Percentiles rank a stretch among this genome's conserved stretches.
Evolutionary conservation across 2,888 invertebrate genomes (phyloP).

Genomic region (Drosophila fulvimacula): DNA sequence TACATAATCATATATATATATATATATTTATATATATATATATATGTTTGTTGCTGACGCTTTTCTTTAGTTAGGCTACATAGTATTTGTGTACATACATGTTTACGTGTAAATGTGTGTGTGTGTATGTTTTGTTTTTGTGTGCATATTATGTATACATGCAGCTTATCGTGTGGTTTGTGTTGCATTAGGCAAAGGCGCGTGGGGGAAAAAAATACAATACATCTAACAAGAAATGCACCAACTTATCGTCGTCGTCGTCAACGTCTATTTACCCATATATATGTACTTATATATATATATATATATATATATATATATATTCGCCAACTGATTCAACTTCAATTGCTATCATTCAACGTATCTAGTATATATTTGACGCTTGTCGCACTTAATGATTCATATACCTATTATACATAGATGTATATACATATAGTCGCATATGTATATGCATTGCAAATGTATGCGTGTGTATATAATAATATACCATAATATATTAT

Average conservation of each 20-base stretch:
- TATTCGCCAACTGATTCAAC: constrained; percentile 36
- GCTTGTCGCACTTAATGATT: constrained; percentile 49
- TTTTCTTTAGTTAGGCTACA: constrained; percentile 49
- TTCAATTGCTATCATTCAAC: constrained; percentile 52
- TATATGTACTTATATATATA: constrained; percentile 21
- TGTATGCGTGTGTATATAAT: constrained; percentile 34
- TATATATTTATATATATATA: not conserved
- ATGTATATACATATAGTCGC: constrained; percentile 20
- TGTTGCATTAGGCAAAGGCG: constrained; percentile 65
- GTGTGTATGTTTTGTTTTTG: constrained; percentile 9
- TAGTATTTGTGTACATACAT: constrained; percentile 44
- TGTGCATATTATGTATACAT: constrained; percentile 34
- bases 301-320: constrained; percentile 16
- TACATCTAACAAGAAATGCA: constrained; percentile 79
- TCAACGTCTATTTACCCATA: constrained; percentile 44
- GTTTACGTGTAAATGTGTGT: constrained; percentile 18
- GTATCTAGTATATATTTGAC: constrained; percentile 35
- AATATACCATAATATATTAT: constrained; percentile 46
- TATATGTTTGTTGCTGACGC: constrained; percentile 39
- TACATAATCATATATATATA: too few species aligned
- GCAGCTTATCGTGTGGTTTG: constrained; percentile 39
- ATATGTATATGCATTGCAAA: constrained; percentile 22
- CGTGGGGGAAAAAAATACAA: constrained; percentile 71
- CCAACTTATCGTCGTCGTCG: constrained; percentile 65
- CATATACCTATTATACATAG: constrained; percentile 17